Percentiles rank a stretch among this genome's conserved stretches.
Evolutionary conservation across 1,140 invertebrate genomes (phyloP).

Genomic region (Pteromalus puparum): DNA sequence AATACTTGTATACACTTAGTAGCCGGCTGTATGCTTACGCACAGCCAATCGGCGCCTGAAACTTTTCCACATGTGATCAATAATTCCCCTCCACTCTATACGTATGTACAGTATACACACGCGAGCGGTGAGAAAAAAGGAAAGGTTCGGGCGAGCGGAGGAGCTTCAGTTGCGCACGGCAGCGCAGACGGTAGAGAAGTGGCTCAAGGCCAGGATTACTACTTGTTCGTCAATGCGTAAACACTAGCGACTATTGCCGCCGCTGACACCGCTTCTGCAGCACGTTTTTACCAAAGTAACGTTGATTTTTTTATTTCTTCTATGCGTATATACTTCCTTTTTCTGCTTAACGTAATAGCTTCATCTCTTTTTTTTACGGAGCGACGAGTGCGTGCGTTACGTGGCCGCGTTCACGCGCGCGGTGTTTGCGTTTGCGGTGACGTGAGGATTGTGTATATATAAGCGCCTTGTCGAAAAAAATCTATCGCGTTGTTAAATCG

Average conservation of each 20-base stretch:
- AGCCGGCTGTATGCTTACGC: not conserved
- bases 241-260: conserved; percentile 33
- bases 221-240: conserved; percentile 35
- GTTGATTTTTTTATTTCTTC: no score
- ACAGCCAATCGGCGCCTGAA: conserved; percentile 61
- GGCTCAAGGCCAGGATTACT: conserved; percentile 64
- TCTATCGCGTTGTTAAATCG: not conserved
- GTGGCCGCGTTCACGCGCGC: no score
- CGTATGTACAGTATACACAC: not conserved
- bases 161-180: conserved; percentile 11
- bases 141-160: not conserved
- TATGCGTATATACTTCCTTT: no score
- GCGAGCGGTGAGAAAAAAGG: not conserved
- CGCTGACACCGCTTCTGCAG: not conserved
- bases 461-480: not conserved
- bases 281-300: no score
- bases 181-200: conserved; percentile 56
- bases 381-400: no score
- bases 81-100: conserved; percentile 51
- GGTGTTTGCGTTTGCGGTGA: no score
- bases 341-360: no score
- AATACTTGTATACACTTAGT: not conserved
- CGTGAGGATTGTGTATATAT: not conserved
- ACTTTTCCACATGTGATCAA: conserved; percentile 62
- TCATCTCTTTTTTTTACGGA: no score